Conservation (phyloP, 1,140 invertebrate genomes). For the Drosophila bocqueti region DNA sequence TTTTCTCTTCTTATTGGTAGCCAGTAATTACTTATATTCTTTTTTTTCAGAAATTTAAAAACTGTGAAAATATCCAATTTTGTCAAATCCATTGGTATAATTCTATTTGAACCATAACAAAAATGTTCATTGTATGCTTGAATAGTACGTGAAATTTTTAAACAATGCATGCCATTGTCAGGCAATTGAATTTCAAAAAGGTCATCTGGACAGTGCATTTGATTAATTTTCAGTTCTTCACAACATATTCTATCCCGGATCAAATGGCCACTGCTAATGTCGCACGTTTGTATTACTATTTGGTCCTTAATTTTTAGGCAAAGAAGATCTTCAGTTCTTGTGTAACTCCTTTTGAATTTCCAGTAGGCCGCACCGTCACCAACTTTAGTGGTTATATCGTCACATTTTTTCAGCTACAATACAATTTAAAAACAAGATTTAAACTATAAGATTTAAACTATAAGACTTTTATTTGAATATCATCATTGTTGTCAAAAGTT, state of each 20-base stretch:
- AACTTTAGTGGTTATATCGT: constrained; percentile 5
- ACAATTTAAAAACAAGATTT: background rate
- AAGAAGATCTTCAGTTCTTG: constrained; percentile 39
- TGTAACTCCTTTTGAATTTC: constrained; percentile 47
- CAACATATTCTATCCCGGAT: constrained; percentile 32
- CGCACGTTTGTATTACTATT: constrained; percentile 46
- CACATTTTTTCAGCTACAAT: constrained; percentile 9
- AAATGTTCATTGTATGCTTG: constrained; percentile 61
- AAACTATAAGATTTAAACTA: background rate
- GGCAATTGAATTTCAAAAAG: constrained; percentile 43
- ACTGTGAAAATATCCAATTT: constrained; percentile 8
- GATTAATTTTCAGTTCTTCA: background rate
- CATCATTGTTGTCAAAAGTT: background rate
- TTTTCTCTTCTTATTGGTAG: constrained; percentile 59
- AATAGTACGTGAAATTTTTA: constrained; percentile 44
- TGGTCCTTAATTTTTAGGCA: constrained; percentile 33
- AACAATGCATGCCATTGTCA: constrained; percentile 27
- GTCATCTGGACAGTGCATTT: constrained; percentile 57
- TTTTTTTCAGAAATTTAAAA: constrained; percentile 16
- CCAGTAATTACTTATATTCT: constrained; percentile 67
- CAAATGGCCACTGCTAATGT: constrained; percentile 42
- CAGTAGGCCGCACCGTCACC: constrained; percentile 21
- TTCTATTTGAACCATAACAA: constrained; percentile 62
- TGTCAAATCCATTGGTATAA: constrained; percentile 38
- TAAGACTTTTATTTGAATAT: background rate